phyloP scores from a whole-genome alignment of 1,140 invertebrate species.

The Dryas iulia region DNA sequence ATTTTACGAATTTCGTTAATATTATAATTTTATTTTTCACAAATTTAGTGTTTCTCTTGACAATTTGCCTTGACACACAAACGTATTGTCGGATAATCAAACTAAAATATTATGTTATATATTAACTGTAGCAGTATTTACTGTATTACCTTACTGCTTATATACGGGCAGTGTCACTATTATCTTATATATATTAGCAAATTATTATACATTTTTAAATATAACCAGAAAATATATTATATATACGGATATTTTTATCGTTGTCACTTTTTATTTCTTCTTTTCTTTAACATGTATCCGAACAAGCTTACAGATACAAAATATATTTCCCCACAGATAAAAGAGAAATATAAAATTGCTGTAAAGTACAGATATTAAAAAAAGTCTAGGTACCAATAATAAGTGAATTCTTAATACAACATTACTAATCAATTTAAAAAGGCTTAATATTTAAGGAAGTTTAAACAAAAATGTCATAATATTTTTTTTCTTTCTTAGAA shows the following conservation, averaged over 20 bases:
- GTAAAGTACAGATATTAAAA: too few species aligned
- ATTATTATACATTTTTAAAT: too few species aligned
- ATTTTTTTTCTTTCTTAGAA: too few species aligned
- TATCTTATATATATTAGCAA: not conserved
- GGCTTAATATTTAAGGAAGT: too few species aligned
- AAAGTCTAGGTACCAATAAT: too few species aligned
- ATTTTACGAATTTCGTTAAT: not conserved
- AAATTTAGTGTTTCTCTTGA: conserved; percentile 38
- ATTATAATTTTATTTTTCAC: conserved; percentile 17
- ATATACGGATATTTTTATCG: not conserved
- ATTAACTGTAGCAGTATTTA: too few species aligned
- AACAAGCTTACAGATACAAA: not conserved
- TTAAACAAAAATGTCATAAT: too few species aligned
- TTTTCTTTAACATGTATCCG: not conserved
- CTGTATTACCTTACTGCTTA: too few species aligned
- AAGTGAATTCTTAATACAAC: too few species aligned
- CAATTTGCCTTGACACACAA: conserved; percentile 64
- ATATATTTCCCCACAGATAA: not conserved
- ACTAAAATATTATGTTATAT: not conserved
- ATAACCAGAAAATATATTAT: too few species aligned
- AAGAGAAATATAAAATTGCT: too few species aligned
- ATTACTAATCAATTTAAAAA: too few species aligned
- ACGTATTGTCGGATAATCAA: not conserved
- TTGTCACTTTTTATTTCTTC: not conserved
- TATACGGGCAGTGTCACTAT: not conserved